Evolutionary conservation across 2,113 vertebrate genomes (phyloP), one percentile per base, ranked within the genome.

Genomic region (Jacana jacana): DNA sequence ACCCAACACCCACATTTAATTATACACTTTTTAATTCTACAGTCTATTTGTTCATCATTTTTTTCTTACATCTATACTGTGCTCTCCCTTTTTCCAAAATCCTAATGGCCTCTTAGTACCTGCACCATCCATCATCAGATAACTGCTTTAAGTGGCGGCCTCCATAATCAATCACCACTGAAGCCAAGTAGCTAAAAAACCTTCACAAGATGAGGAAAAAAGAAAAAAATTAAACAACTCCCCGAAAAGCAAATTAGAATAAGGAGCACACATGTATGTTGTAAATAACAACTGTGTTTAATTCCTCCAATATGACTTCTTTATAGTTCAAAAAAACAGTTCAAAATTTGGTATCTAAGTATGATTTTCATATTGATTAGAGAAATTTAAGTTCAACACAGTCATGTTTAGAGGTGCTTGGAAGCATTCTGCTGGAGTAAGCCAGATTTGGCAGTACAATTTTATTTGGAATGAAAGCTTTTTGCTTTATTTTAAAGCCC

Each of bases 191-290:
- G 55, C 46, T 94, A 55, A 82, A 89, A 89, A 63, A 10, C 3
- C 7, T 73, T 89, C 18, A 70, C 13, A 82, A 33, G 13, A 31
- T 78, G 33, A 88, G 35, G 22, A 58, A 77, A 80, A 71, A 76
- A 73, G 19, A 15, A 49, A 46, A 83, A 51, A 89, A 25, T 4
- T 30, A 40, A 75, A n/a, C 3, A 33, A 10, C 0, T 0, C 1
- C 19, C 25, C 17, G 13, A 19, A 57, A 57, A 4, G 2, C 37
- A 65, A 48, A 7, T 66, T 44, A 64, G 64, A 81, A 58, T 6
- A 58, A 57, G 25, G n/a, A 49, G 30, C n/a, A 78, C 39, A 31
- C 13, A 4, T 25, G 8, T 11, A 73, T 28, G 35, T 42, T 86
- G 42, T 39, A 64, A 92, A 51, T 72, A 20, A n/a, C n/a, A 86